Evolutionary conservation across 2,888 invertebrate species (phyloP), one percentile per base, ranked within the genome.

Genomic region (Melipona bicolor): DNA sequence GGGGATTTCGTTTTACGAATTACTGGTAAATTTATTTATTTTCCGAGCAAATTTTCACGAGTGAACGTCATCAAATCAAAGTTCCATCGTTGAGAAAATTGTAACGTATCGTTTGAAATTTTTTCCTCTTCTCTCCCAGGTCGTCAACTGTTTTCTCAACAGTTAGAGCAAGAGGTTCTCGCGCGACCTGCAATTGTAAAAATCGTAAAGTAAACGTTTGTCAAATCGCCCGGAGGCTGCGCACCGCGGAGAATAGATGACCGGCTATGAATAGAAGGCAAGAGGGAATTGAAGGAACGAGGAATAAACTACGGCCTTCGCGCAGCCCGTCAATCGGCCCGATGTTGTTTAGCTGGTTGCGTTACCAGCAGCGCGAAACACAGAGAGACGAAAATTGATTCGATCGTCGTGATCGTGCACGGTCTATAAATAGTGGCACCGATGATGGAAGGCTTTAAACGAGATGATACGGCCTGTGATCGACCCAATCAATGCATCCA

Each of bases 401-500:
- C 90, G 92, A 93, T 93, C 92, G 92, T 93, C 91, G 89, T 89
- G 89, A 79, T 84, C 77, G 79, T 73, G 75, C 81, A 71, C 75
- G 83, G 83, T 92, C 94, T 94, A 94, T 94, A 94, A 94, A 94
- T 94, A 94, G 94, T 91, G 83, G 87, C 88, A 90, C 93, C 92
- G 92, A 94, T 94, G 94, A 93, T 94, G 93, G 92, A 92, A 94
- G 93, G 90, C 91, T 90, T 91, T 93, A 94, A 94, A 94, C 92
- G 92, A 93, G 93, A 94, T 93, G 93, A 94, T 94, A 93, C 92
- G 93, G 94, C 93, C 93, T 91, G 92, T 93, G 94, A 94, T 94
- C 93, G 93, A 93, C 93, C 93, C 93, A 94, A 94, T 94, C 94
- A 94, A 94, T 94, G 94, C 93, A 91, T 94, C 93, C 92, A 94